A percentile compares a stretch with the other conserved stretches of the same genome.
phyloP scores from a whole-genome alignment of 2,888 invertebrate species.

The Tupiocoris notatus region DNA sequence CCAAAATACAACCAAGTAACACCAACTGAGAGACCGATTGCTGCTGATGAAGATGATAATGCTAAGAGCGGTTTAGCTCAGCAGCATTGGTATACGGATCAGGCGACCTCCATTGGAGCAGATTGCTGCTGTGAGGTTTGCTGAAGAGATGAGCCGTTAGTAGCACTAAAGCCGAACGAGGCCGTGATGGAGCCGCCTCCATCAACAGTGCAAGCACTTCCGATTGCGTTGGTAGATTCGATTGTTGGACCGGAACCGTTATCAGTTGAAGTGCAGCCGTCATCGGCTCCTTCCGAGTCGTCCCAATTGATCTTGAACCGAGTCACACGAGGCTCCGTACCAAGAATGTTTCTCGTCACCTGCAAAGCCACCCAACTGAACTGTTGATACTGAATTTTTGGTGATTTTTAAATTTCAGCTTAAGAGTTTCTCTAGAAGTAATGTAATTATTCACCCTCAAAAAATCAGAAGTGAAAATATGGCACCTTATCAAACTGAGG shows the following conservation, averaged over 20 bases:
- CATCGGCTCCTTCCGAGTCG: slow-evolving; percentile 55
- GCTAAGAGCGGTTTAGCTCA: too few species aligned
- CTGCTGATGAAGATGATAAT: too few species aligned
- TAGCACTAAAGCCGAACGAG: background rate
- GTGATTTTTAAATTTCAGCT: too few species aligned
- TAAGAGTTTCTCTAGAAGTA: too few species aligned
- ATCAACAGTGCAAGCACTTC: background rate
- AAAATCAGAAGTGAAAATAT: too few species aligned
- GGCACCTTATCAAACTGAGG: slow-evolving; percentile 82
- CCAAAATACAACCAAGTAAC: too few species aligned
- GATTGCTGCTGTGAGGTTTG: background rate
- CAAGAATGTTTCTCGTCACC: slow-evolving; percentile 75
- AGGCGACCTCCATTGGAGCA: slow-evolving; percentile 30
- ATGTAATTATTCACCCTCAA: too few species aligned
- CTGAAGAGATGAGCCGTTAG: background rate
- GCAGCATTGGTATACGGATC: background rate
- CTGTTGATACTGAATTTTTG: too few species aligned
- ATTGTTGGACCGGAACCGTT: slow-evolving; percentile 14
- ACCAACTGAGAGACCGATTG: too few species aligned
- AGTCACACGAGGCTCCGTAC: slow-evolving; percentile 90
- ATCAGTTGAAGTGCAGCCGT: background rate
- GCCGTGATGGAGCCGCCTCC: background rate
- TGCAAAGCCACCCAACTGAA: too few species aligned
- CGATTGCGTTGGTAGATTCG: slow-evolving; percentile 23
- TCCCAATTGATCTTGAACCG: slow-evolving; percentile 98